Conservation (phyloP, 1,140 invertebrate genomes). For the Scylla paramamosain region DNA sequence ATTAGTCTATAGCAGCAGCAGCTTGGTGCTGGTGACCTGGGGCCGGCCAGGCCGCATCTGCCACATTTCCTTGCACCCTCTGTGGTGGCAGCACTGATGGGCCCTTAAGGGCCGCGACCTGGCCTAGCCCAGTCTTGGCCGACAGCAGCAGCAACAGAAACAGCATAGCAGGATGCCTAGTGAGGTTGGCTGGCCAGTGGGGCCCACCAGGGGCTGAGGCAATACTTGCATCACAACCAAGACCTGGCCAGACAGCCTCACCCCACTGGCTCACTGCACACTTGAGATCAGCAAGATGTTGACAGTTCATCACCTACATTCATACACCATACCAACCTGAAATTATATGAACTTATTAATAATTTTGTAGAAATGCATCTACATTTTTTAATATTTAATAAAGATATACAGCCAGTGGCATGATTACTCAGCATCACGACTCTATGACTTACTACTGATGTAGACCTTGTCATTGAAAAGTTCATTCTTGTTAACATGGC, state of each 20-base stretch:
- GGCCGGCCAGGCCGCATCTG: constrained; percentile 70
- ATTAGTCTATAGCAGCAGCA: constrained; percentile 70
- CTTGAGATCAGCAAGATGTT: constrained; percentile 74
- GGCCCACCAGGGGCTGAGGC: constrained; percentile 75
- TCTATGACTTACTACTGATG: too few relatives aligned
- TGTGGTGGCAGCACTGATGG: constrained; percentile 73
- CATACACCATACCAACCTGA: constrained; percentile 66
- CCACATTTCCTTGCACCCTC: constrained; percentile 63
- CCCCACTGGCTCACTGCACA: constrained; percentile 63
- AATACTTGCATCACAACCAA: constrained; percentile 75
- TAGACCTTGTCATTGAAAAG: too few relatives aligned
- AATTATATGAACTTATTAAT: not conserved
- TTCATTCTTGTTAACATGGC: too few relatives aligned
- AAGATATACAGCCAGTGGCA: too few relatives aligned
- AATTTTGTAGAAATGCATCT: not conserved
- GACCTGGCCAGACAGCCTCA: constrained; percentile 75
- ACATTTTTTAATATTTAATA: not conserved
- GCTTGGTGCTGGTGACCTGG: constrained; percentile 69
- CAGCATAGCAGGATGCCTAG: constrained; percentile 64
- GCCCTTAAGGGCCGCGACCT: constrained; percentile 59
- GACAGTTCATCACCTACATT: constrained; percentile 72
- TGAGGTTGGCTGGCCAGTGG: constrained; percentile 74
- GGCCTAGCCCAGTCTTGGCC: constrained; percentile 68
- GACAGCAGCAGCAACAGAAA: constrained; percentile 52
- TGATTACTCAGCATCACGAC: too few relatives aligned